A percentile compares a stretch with the other conserved stretches of the same genome.
These are phyloP conservation scores for Delichon dasypus DNA, from an alignment of 2,797 vertebrate genomes.

Conservation along the genomic window DNA sequence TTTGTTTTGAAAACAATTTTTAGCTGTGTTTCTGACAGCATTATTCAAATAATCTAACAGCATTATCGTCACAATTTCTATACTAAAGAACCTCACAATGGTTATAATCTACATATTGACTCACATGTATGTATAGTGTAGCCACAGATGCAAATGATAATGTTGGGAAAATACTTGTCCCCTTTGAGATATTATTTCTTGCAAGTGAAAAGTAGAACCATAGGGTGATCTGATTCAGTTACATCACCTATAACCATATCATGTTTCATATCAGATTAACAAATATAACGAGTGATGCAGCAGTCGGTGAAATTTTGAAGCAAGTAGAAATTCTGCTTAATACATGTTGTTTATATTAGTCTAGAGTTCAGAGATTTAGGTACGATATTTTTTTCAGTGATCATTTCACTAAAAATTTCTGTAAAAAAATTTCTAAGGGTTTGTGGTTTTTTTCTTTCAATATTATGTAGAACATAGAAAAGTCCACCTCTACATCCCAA, in stretches of 20 bases:
- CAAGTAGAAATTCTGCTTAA: neutral
- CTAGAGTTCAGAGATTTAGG: neutral
- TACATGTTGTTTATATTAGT: neutral
- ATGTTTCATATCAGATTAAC: neutral
- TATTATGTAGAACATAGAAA: neutral
- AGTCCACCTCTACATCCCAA: neutral
- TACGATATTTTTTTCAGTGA: neutral
- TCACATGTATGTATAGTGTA: neutral
- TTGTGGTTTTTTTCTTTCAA: neutral
- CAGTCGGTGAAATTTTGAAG: neutral
- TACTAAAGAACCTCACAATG: neutral
- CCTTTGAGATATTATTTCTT: neutral
- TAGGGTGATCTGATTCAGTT: neutral
- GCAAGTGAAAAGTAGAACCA: neutral
- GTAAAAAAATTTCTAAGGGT: neutral
- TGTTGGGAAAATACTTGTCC: neutral
- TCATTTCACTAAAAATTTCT: neutral
- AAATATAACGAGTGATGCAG: neutral
- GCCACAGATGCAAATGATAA: neutral
- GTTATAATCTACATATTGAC: neutral
- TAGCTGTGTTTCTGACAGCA: neutral
- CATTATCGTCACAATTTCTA: neutral
- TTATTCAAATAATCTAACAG: neutral
- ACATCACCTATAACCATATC: neutral
- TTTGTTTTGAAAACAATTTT: neutral